Base-by-base conservation (phyloP, 1,140 invertebrate genomes). In the Chelonus insularis region DNA sequence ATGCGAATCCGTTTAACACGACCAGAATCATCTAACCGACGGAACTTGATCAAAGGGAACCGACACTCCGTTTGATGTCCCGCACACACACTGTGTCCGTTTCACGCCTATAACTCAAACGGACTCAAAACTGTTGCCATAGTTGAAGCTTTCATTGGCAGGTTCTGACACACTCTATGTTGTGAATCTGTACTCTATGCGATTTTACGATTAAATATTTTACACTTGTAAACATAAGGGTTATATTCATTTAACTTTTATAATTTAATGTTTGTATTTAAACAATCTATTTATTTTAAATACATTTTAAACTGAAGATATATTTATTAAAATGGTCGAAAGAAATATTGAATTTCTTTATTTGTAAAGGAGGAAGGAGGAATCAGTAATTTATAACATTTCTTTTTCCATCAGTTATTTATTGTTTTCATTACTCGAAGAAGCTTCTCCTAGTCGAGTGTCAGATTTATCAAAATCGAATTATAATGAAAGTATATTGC, bases 1-100 rank as follows among this genome's bases (percentile, higher is more conserved):
- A 63, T 56, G 57, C 47, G 51, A 51, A 60, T 57, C 55, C 25
- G 37, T 43, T 48, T 62, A 34, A 61, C 55, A 47, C 65, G 69
- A 69, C 68, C 70, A 72, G 73, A 73, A 68, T 70, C 73, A 73
- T 74, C 72, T 65, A 67, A 73, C 65, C 71, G 70, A 73, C 71
- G 70, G 65, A 71, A 68, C 62, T 66, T 72, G 73, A 77, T 77
- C 75, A 77, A 77, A 77, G 75, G 68, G 36, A 70, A 66, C 29
- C 55, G 57, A 55, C 62, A 47, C 58, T 52, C 12, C 69, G 72
- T 77, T 77, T 77, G 73, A 77, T 73, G 74, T 76, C 73, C 68
- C 64, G 63, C 63, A 70, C 74, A 70, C 74, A 65, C 70, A 47
- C 61, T 32, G 45, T 29, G 56, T 47, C 64, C 63, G 59, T 70